These are phyloP conservation scores for Petrolisthes cinctipes DNA, from an alignment of 2,888 invertebrate genomes.

Conservation along the genomic window DNA sequence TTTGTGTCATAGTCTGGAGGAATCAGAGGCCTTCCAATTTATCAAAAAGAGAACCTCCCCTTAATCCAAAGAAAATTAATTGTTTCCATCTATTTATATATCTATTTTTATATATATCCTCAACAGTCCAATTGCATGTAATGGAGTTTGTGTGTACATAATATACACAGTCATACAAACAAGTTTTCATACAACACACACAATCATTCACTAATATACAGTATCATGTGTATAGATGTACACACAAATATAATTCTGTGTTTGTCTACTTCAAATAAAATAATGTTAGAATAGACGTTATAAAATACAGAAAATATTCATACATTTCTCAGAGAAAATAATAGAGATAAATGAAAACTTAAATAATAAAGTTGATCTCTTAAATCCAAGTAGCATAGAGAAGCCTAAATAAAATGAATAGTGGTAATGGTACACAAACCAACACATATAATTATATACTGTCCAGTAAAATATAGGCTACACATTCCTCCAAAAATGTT, in stretches of 20 bases:
- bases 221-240: constrained; percentile 1
- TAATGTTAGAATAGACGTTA: neutral
- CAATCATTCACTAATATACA: neutral
- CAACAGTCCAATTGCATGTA: neutral
- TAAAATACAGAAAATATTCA: constrained; percentile 4
- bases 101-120: neutral
- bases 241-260: constrained; percentile 13
- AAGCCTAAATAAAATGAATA: neutral
- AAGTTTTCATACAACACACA: constrained; percentile 5
- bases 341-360: neutral
- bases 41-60: neutral
- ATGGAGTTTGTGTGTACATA: constrained; percentile 18
- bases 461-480: neutral
- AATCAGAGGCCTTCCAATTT: no score
- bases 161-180: constrained; percentile 1
- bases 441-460: neutral
- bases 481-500: neutral
- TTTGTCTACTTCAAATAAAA: constrained; percentile 9
- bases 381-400: neutral
- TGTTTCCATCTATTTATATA: neutral
- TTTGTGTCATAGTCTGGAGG: no score
- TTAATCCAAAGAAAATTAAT: neutral
- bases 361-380: neutral
- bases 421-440: neutral
- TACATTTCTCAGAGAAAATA: neutral